These are phyloP conservation scores for Engystomops pustulosus DNA, from an alignment of 2,113 vertebrate genomes.

Conservation along the genomic window DNA sequence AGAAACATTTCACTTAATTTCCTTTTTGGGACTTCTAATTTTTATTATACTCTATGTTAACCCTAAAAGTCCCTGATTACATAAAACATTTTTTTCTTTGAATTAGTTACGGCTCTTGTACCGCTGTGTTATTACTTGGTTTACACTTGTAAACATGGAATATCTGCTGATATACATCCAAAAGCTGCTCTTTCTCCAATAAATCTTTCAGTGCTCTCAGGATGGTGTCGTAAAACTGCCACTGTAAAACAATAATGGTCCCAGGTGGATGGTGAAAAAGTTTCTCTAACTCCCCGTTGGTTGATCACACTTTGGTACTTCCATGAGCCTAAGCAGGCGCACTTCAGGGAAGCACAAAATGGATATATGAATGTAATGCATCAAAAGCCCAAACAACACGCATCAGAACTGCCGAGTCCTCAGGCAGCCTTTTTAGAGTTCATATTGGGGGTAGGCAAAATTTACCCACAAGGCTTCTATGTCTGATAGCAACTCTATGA, in stretches of 20 bases:
- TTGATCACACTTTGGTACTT: conserved; percentile 25
- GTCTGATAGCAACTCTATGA: neutral
- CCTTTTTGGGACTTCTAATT: neutral
- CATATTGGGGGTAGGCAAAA: neutral
- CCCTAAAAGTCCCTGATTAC: neutral
- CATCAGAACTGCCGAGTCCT: neutral
- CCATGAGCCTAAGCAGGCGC: neutral
- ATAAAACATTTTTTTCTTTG: too few species aligned
- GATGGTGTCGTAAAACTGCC: conserved; percentile 18
- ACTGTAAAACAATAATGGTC: conserved; percentile 33
- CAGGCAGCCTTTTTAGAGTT: neutral
- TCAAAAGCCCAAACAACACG: neutral
- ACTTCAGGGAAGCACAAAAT: conserved; percentile 13
- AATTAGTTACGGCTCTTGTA: neutral
- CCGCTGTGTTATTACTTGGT: neutral
- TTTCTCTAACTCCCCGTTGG: conserved; percentile 12
- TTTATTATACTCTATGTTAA: neutral
- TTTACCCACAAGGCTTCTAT: neutral
- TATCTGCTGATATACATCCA: conserved; percentile 28
- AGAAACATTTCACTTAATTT: neutral
- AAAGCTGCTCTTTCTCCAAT: conserved; percentile 9
- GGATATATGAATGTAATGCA: neutral
- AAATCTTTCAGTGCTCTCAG: conserved; percentile 36
- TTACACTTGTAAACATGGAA: conserved; percentile 21
- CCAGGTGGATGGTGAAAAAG: conserved; percentile 24